Conservation (phyloP, 2,888 invertebrate species). For the Perizoma affinitatum region DNA sequence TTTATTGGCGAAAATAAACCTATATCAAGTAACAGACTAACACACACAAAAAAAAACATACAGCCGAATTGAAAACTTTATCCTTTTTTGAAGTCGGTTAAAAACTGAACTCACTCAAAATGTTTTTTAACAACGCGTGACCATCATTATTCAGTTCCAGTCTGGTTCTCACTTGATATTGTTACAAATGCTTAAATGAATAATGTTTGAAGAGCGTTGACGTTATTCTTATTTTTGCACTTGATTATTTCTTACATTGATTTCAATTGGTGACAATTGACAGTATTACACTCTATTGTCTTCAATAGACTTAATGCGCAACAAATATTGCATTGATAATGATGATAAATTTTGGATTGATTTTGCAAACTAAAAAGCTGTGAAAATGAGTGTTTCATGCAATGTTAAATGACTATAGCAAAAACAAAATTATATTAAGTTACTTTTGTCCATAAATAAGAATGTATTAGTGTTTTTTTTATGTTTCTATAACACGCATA, state of each 20-base stretch:
- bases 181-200: conserved; percentile 8
- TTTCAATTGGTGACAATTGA: conserved; percentile 32
- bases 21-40: too few relatives aligned
- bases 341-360: conserved; percentile 11
- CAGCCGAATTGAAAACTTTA: too few relatives aligned
- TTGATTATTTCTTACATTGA: conserved; percentile 21
- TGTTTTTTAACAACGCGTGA: conserved; percentile 20
- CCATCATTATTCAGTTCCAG: conserved; percentile 12
- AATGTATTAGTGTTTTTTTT: conserved; percentile 16
- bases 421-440: conserved; percentile 8
- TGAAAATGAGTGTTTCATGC: conserved; percentile 12
- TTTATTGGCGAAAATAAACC: too few relatives aligned
- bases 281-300: conserved; percentile 23
- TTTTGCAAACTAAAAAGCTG: conserved; percentile 8
- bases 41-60: too few relatives aligned
- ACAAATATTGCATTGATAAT: too few relatives aligned
- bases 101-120: conserved; percentile 15
- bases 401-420: conserved; percentile 9
- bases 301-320: conserved; percentile 17
- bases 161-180: conserved; percentile 16
- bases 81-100: not conserved
- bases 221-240: conserved; percentile 18
- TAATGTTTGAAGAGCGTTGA: conserved; percentile 7
- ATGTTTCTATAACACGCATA: conserved; percentile 33
- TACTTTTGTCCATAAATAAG: conserved; percentile 15